Evolutionary conservation across 2,888 invertebrate genomes (phyloP), one percentile per base, ranked within the genome.

Genomic region (Therioaphis trifolii): DNA sequence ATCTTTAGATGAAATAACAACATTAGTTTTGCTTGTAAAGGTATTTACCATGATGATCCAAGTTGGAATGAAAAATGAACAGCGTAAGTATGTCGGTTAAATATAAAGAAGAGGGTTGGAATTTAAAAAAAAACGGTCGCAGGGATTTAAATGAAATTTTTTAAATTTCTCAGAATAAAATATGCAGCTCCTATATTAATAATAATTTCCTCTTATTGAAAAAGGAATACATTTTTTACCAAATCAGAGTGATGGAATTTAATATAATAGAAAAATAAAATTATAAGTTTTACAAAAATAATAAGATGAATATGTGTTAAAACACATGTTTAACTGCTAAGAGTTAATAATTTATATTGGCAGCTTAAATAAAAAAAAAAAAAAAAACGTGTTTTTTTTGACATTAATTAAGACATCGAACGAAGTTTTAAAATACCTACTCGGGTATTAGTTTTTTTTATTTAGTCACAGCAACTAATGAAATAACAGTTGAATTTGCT

Each of bases 211-310:
- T 49, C 35, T 21, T 49, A 49, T 35, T 66, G 77, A 66, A 49
- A 77, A 77, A 55, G 29, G 27, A 66, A 77, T 7, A 46, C 15
- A 77, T 75, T 18, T 75, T 58, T 76, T 27, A 49, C 21, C 15
- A 68, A 78, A 66, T 78, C 35, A 78, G 49, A 49, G 14, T 66
- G 14, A 11, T 40, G 78, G 78, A 79, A 79, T 79, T 79, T 69
- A 79, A 79, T 75, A 75, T 35, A 35, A 55, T 40, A 68, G 12
- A 35, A 55, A 29, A 74, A 61, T 29, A 58, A 58, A 58, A 40
- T 58, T 21, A 72, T n/a, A n/a, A 29, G 49, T 52, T 46, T 27
- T 5, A 14, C 24, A 18, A 49, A 18, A 49, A 49, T 49, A 49
- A 49, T 5, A 18, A 49, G n/a, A 49, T 18, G 18, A 49, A 49